Conservation (phyloP, 2,888 invertebrate genomes). For the Epiblema foenella region DNA sequence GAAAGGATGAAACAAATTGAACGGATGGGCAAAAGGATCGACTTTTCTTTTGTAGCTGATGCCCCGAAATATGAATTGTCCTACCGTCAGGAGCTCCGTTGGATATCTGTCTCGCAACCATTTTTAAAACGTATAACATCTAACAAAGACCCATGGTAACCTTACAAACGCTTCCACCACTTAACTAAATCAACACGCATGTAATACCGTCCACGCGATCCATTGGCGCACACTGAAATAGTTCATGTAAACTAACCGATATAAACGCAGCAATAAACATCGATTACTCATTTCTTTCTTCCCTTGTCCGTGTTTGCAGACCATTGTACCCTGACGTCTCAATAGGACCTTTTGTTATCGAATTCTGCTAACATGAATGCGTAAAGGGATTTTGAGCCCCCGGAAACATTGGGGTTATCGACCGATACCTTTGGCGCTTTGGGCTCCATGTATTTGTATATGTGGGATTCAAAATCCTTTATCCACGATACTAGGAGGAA, state of each 20-base stretch:
- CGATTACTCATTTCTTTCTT: slow-evolving; percentile 38
- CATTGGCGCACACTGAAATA: slow-evolving; percentile 10
- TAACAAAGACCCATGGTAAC: slow-evolving; percentile 2
- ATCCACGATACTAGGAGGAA: neutral
- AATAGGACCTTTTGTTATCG: slow-evolving; percentile 56
- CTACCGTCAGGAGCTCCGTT: slow-evolving; percentile 6
- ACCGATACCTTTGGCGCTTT: slow-evolving; percentile 29
- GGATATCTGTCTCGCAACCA: neutral
- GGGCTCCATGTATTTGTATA: slow-evolving; percentile 14
- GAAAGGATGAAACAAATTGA: slow-evolving; percentile 51
- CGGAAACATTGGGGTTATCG: slow-evolving; percentile 48
- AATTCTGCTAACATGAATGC: slow-evolving; percentile 52
- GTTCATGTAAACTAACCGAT: slow-evolving; percentile 7
- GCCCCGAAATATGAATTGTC: slow-evolving; percentile 40
- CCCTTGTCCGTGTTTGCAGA: slow-evolving; percentile 35
- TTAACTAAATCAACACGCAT: neutral
- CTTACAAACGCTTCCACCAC: slow-evolving; percentile 4
- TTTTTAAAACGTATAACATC: slow-evolving; percentile 12
- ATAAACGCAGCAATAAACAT: slow-evolving; percentile 36
- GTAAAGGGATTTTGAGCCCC: slow-evolving; percentile 48
- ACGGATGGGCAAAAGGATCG: slow-evolving; percentile 47
- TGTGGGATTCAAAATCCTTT: neutral
- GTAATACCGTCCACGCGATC: neutral
- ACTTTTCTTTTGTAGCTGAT: slow-evolving; percentile 51
- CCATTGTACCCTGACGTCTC: slow-evolving; percentile 50